Base-by-base conservation (phyloP, 2,797 vertebrate genomes). In the Bovichtus diacanthus region DNA sequence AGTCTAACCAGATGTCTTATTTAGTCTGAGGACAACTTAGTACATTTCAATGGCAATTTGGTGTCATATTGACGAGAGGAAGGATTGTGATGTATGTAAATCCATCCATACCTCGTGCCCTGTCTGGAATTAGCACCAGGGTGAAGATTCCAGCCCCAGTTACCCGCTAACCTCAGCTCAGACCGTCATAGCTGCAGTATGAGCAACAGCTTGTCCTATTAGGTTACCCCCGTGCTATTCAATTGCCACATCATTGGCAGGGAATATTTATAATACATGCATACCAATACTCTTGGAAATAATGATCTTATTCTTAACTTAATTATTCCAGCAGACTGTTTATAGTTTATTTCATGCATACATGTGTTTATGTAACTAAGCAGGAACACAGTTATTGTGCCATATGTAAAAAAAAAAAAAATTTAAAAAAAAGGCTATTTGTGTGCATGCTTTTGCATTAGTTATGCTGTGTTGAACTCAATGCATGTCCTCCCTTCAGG, bases 401-500 rank as follows among this genome's bases (percentile, higher is more conserved):
- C n/a, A n/a, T n/a, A n/a, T n/a, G n/a, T n/a, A n/a, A n/a, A n/a
- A n/a, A n/a, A 31, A 34, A 34, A 6, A 34, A 34, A 31, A 34
- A 34, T 34, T 34, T 6, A 31, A 7, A 34, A 34, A 31, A 7
- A 7, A 15, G 6, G 6, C 41, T 21, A 31, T 23, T 21, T 64
- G 21, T 67, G 50, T 46, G 19, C 5, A 13, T 55, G 13, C 65
- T 13, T 15, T 49, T 67, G 19, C 25, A 44, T 16, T 54, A 23
- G 19, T 60, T 39, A 13, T 38, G 18, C 43, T 68, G 5, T 63
- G 25, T n/a, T 76, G 23, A 58, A 13, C 23, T 68, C 44, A 58
- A 66, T 56, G 1, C 8, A 0, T 64, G 25, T 67, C 29, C 34
- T 53, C 43, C 12, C 61, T 38, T 64, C 69, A 94, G 93, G 81